These are phyloP conservation scores for Microcebus jonahi DNA, from an alignment of 2,113 vertebrate genomes.

Conservation along the genomic window DNA sequence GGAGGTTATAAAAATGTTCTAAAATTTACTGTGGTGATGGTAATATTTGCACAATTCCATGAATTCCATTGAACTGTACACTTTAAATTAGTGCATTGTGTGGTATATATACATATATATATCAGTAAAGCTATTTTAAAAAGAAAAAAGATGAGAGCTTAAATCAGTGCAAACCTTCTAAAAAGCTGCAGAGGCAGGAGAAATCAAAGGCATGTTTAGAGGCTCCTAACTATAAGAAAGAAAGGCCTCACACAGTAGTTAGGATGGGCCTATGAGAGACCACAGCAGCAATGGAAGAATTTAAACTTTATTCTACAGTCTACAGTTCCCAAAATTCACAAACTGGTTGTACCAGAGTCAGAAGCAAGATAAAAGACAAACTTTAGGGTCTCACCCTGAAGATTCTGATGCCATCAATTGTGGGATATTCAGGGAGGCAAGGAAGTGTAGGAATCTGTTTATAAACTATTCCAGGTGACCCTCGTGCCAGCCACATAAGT, in stretches of 20 bases:
- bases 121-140: not conserved
- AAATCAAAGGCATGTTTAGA: not conserved
- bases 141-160: not conserved
- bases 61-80: not conserved
- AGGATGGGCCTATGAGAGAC: not conserved
- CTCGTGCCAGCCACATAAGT: not conserved
- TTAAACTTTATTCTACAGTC: not conserved
- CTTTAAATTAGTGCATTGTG: not conserved
- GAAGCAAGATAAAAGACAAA: not conserved
- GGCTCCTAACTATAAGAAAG: not conserved
- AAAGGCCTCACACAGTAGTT: not conserved
- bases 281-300: not conserved
- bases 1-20: not conserved
- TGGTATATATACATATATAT: not conserved
- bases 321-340: not conserved
- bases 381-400: not conserved
- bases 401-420: not conserved
- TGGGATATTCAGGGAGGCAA: no score
- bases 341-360: not conserved
- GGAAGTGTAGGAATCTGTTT: not conserved
- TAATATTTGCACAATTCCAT: not conserved
- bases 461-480: not conserved
- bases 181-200: not conserved
- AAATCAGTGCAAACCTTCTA: not conserved
- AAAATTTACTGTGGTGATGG: not conserved